Evolutionary conservation across 1,140 invertebrate genomes (phyloP), one percentile per base, ranked within the genome.

Genomic region (Lerema accius): DNA sequence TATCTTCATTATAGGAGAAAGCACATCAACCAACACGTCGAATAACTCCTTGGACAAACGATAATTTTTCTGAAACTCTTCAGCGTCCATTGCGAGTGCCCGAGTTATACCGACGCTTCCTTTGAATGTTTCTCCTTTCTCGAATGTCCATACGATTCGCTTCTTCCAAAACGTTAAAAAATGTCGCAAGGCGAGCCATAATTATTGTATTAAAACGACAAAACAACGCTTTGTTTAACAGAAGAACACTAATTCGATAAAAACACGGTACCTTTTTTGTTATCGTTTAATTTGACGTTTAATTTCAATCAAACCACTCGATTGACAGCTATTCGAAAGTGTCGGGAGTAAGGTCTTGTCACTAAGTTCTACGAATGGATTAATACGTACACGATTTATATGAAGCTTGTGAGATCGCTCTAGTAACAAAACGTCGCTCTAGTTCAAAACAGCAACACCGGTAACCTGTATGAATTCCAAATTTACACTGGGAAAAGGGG

Each of bases 341-440:
- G 28, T 32, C 3, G 14, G 13, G n/a, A 19, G 28, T 50, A 63
- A n/a, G 19, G 6, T 23, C 49, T 58, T 40, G 39, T 42, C 32
- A n/a, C n/a, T n/a, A n/a, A n/a, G n/a, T n/a, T n/a, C n/a, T n/a
- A n/a, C n/a, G n/a, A n/a, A n/a, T n/a, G n/a, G n/a, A n/a, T n/a
- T n/a, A n/a, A n/a, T n/a, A n/a, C n/a, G n/a, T n/a, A n/a, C n/a
- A n/a, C n/a, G n/a, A n/a, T n/a, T n/a, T n/a, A n/a, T n/a, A n/a
- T n/a, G n/a, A n/a, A n/a, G n/a, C n/a, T n/a, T n/a, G n/a, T n/a
- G n/a, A n/a, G n/a, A n/a, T n/a, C n/a, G n/a, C n/a, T n/a, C n/a
- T n/a, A n/a, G n/a, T n/a, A n/a, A n/a, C n/a, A n/a, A n/a, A n/a
- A n/a, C n/a, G n/a, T n/a, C n/a, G n/a, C n/a, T n/a, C n/a, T n/a